phyloP scores from a whole-genome alignment of 2,113 vertebrate species.

The Phocoena phocoena region DNA sequence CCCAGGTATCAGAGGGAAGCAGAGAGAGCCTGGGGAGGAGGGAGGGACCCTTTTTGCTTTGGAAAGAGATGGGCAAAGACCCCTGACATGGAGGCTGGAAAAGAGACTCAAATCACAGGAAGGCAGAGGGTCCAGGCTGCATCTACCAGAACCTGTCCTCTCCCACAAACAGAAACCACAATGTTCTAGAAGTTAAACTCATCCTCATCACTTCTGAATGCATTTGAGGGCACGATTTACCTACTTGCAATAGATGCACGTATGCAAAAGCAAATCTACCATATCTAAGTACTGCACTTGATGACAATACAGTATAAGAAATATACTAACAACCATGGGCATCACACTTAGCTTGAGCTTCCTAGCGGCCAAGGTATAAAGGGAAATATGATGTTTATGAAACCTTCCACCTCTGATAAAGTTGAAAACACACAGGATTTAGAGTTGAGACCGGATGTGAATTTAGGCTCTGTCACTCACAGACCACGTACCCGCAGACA shows the following conservation, averaged over 20 bases:
- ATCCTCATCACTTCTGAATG: not conserved
- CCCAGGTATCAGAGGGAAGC: not conserved
- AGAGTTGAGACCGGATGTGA: not conserved
- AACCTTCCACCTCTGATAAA: not conserved
- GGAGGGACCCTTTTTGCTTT: not conserved
- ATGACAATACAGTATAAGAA: not conserved
- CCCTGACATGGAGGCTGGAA: not conserved
- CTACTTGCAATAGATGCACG: not conserved
- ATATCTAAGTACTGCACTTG: not conserved
- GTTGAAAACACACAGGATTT: not conserved
- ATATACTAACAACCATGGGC: not conserved
- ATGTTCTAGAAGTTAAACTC: not conserved
- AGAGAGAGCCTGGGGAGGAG: not conserved
- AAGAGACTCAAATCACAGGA: not conserved
- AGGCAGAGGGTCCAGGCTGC: not conserved
- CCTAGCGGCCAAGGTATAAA: not conserved
- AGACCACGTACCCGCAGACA: not conserved
- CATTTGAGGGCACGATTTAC: not conserved
- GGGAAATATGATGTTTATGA: not conserved
- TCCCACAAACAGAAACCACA: not conserved
- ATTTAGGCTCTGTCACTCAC: not conserved
- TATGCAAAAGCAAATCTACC: not conserved
- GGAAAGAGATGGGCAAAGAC: not conserved
- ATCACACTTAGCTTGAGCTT: not conserved
- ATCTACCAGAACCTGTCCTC: rapidly evolving